These are phyloP conservation scores for Gorsachius magnificus DNA, from an alignment of 2,797 vertebrate species.

Conservation along the genomic window DNA sequence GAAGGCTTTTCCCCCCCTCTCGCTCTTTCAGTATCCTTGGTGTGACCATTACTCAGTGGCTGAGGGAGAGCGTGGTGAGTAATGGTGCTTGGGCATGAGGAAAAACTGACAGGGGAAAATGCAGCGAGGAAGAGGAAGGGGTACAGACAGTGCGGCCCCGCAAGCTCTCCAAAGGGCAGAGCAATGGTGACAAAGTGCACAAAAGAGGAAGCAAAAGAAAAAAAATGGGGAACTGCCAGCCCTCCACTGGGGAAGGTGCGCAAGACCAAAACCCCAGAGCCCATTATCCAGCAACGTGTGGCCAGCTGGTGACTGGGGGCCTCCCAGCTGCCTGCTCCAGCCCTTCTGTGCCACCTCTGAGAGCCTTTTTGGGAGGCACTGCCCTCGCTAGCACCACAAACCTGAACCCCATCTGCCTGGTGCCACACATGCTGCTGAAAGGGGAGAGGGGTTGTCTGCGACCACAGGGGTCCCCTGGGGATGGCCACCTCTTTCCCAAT, in stretches of 20 bases:
- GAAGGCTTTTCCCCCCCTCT: neutral
- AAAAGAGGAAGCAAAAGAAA: neutral
- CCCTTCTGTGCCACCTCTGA: neutral
- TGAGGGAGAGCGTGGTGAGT: neutral
- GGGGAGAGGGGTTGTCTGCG: neutral
- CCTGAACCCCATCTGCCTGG: neutral
- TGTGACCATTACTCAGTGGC: neutral
- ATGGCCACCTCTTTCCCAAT: neutral
- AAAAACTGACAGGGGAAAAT: slow-evolving; percentile 19
- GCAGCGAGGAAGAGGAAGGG: neutral
- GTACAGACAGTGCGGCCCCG: neutral
- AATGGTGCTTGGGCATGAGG: neutral
- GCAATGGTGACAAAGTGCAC: neutral
- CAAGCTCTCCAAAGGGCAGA: neutral
- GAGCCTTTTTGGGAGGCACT: neutral
- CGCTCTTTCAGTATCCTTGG: neutral
- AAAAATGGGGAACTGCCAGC: neutral
- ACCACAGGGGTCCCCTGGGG: neutral
- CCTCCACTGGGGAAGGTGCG: neutral
- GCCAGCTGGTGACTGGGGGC: neutral
- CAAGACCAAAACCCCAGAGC: neutral
- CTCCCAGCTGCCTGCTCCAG: neutral
- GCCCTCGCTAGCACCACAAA: neutral
- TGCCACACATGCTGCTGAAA: neutral
- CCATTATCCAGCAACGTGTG: neutral